Evolutionary conservation across 2,113 vertebrate genomes (phyloP).

Genomic region (Pica pica): DNA sequence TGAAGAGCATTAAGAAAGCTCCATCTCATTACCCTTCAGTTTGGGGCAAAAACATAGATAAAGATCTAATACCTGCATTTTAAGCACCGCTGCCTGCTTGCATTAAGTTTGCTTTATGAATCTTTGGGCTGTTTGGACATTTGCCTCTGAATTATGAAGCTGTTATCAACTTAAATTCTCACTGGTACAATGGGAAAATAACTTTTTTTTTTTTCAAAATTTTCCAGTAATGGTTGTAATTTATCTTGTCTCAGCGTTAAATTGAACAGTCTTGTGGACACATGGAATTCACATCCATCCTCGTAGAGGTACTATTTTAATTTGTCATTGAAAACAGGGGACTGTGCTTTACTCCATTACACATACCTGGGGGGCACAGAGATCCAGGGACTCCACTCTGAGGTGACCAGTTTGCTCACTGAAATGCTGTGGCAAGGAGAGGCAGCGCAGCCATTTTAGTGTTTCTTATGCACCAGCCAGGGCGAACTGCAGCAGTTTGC

Average conservation of each 20-base stretch:
- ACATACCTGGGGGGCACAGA: neutral
- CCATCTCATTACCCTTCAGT: neutral
- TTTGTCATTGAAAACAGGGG: neutral
- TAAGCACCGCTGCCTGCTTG: neutral
- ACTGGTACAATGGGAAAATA: neutral
- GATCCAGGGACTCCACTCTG: neutral
- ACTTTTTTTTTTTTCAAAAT: neutral
- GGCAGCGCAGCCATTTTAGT: fast-evolving
- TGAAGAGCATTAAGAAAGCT: neutral
- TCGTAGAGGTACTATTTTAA: neutral
- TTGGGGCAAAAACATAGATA: neutral
- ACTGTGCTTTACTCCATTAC: neutral
- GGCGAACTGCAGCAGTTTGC: neutral
- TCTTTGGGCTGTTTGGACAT: neutral
- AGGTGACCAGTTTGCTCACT: neutral
- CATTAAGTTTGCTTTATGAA: neutral
- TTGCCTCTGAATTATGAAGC: neutral
- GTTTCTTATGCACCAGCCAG: neutral
- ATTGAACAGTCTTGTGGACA: neutral
- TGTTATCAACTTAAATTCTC: neutral
- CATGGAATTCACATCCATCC: neutral
- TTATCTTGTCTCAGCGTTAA: neutral
- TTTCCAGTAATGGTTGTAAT: neutral
- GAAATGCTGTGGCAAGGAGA: fast-evolving
- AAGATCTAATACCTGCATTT: neutral